Base-by-base conservation (phyloP, 2,888 invertebrate species). In the Spilosoma lubricipeda region DNA sequence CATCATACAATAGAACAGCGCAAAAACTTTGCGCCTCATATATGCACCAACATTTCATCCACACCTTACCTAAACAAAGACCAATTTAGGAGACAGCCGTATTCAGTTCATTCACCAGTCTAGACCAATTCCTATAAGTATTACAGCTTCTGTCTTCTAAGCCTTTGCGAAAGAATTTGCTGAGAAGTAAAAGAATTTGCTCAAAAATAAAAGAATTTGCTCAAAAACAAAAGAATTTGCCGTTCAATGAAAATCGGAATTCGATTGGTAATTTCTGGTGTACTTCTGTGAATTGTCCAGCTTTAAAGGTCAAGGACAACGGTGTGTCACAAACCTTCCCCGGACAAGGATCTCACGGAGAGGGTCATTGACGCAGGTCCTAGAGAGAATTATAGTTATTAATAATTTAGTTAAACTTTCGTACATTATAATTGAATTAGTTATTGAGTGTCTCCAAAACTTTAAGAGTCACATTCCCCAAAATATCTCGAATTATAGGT, bases 71-170 rank as follows among this genome's bases (percentile, higher is more conserved):
- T 78, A 84, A 86, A 88, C 87, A 89, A 88, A 89, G 83, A 75
- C 63, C 63, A 42, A 70, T 85, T 73, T 75, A 67, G 72, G 79
- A 67, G 80, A 77, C 73, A 76, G 45, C 82, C 81, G 86, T 87
- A 80, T 80, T 74, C 78, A 64, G 87, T 87, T 75, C 89, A 83
- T 89, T 90, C 86, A 87, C 88, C 82, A 75, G 80, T 81, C 88
- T 84, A 78, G 81, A 86, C 85, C 82, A 76, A 85, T 86, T 81
- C 77, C 80, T 83, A 80, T 72, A 77, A 82, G 76, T 85, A 76
- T 71, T 23, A 73, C 39, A 39, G 42, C 69, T 72, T 70, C 36
- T 11, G 56, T 70, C 30, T 73, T 56, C 56, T 71, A 76, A 72
- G 71, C 45, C 68, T 69, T 48, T 33, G 33, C 45, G 45, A 73